phyloP scores from a whole-genome alignment of 64 coral and sea anemone species.

The Stichodactyla mertensii region DNA sequence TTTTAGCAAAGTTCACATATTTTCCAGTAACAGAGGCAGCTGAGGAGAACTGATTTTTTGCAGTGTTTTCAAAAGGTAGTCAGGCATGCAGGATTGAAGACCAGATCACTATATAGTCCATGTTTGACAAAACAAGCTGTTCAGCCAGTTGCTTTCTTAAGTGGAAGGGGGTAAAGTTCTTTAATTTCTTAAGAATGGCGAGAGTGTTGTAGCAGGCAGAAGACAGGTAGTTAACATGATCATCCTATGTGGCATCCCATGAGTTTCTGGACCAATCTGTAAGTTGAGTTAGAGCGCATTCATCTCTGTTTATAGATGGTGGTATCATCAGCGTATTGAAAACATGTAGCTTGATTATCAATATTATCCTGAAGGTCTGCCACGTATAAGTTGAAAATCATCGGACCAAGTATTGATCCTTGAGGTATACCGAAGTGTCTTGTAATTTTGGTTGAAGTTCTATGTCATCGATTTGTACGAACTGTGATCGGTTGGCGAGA shows the following conservation, averaged over 20 bases:
- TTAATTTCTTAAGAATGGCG: background rate
- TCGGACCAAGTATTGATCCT: no score
- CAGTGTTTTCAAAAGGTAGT: background rate
- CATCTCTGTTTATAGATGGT: conserved; percentile 11
- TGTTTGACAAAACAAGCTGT: background rate
- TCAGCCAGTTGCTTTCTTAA: conserved; percentile 23
- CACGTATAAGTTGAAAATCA: no score
- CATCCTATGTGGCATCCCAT: no score
- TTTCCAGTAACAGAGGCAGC: background rate
- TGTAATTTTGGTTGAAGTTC: background rate
- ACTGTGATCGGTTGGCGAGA: background rate
- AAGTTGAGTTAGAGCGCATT: background rate
- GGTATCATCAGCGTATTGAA: background rate
- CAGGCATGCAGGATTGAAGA: background rate
- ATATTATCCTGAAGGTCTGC: no score
- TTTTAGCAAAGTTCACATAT: no score
- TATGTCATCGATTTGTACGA: conserved; percentile 25
- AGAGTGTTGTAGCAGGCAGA: no score
- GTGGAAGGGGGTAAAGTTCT: background rate
- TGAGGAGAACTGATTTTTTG: background rate
- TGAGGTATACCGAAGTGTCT: no score
- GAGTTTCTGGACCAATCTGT: background rate
- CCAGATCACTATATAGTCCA: background rate
- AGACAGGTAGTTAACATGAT: background rate
- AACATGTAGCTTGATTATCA: background rate